Percentiles rank a stretch among this genome's conserved stretches.
Evolutionary conservation across 2,888 invertebrate genomes (phyloP).

Genomic region (Rhamphomyia laevipes): DNA sequence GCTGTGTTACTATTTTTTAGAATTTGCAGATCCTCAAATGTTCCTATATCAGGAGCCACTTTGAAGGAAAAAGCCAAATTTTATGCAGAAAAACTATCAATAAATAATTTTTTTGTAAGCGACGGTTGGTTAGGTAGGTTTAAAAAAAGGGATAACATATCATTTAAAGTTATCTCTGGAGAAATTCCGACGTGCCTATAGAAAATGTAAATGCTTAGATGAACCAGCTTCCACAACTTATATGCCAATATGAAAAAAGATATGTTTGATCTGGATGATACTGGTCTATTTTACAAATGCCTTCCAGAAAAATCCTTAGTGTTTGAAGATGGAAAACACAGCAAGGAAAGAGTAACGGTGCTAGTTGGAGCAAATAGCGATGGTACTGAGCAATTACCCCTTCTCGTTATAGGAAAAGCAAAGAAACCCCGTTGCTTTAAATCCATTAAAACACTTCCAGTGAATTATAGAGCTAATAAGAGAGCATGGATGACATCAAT

Average conservation of each 20-base stretch:
- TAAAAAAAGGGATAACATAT: neutral
- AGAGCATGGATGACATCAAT: conserved; percentile 8
- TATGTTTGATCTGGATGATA: conserved; percentile 7
- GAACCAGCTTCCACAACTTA: neutral
- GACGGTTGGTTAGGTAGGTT: neutral
- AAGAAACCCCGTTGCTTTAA: conserved; percentile 19
- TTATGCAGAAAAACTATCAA: no score
- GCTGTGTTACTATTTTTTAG: no score
- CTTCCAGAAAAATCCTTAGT: conserved; percentile 4
- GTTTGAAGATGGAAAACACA: conserved; percentile 16
- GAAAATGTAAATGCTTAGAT: neutral
- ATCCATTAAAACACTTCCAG: conserved; percentile 5
- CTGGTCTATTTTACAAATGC: conserved; percentile 7
- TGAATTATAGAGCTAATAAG: conserved; percentile 3
- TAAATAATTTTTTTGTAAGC: neutral
- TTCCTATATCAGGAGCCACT: no score
- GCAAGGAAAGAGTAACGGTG: conserved; percentile 18
- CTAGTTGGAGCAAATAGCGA: conserved; percentile 19
- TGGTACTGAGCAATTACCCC: conserved; percentile 18
- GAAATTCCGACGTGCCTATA: neutral
- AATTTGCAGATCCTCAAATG: no score
- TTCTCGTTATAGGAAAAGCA: conserved; percentile 19
- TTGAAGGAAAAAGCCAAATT: no score
- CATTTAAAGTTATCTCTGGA: neutral
- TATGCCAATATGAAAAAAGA: neutral